phyloP scores from a whole-genome alignment of 2,888 invertebrate genomes.

The Epirrhoe alternata region DNA sequence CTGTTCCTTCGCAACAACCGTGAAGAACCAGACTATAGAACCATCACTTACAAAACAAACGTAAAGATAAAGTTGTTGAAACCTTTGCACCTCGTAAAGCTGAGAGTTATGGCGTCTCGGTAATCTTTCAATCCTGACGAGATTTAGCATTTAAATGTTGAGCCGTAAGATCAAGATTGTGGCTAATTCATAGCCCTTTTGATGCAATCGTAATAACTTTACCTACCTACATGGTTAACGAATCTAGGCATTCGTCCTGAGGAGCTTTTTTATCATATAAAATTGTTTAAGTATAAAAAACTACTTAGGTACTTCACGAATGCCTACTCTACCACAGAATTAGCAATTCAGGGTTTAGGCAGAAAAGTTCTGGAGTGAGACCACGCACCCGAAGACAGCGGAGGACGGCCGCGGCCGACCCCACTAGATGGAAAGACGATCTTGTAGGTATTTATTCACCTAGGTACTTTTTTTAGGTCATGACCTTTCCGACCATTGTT shows the following conservation, averaged over 20 bases:
- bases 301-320: too few species aligned
- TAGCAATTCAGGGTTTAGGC: too few species aligned
- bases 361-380: background rate
- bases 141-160: constrained; percentile 22
- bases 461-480: too few species aligned
- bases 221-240: background rate
- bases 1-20: too few species aligned
- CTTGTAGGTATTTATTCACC: too few species aligned
- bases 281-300: too few species aligned
- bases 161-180: constrained; percentile 19
- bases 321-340: too few species aligned
- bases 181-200: constrained; percentile 24
- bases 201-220: constrained; percentile 27
- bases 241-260: too few species aligned
- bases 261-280: too few species aligned
- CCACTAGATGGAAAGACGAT: too few species aligned
- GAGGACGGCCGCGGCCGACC: too few species aligned
- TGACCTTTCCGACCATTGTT: constrained; percentile 14
- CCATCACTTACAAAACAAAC: background rate
- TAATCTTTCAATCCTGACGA: constrained; percentile 20
- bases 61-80: background rate
- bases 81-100: constrained; percentile 2
- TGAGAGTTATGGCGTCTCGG: background rate
- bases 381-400: too few species aligned
- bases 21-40: background rate